phyloP scores from a whole-genome alignment of 2,113 vertebrate genomes.

The Porphyrio hochstetteri region DNA sequence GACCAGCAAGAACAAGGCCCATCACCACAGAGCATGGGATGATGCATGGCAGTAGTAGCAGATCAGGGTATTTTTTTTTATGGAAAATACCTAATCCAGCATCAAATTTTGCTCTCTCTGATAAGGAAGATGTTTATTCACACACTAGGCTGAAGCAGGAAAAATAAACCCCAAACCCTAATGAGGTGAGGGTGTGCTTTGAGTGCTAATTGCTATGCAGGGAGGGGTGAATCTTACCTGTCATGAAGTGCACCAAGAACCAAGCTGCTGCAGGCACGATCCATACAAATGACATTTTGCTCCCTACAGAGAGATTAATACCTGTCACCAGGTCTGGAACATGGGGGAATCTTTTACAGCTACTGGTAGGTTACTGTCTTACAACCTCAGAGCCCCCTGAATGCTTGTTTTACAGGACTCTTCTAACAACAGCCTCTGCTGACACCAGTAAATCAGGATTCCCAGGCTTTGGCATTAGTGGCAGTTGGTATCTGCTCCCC shows the following conservation, averaged over 20 bases:
- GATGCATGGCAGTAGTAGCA: accelerated
- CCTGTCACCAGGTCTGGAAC: background rate
- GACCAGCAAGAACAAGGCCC: too few species aligned
- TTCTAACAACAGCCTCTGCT: accelerated
- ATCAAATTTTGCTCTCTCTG: background rate
- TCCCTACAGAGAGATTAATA: background rate
- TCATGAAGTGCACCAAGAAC: background rate
- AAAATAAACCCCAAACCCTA: background rate
- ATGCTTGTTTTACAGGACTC: accelerated
- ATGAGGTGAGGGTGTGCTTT: background rate
- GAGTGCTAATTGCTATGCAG: background rate
- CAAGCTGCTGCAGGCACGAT: background rate
- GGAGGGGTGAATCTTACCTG: background rate
- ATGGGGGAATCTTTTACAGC: accelerated
- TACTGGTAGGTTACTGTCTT: accelerated
- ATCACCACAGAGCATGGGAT: accelerated
- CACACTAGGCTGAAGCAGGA: accelerated
- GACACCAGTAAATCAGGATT: too few species aligned
- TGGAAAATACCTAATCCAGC: background rate
- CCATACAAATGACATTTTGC: background rate
- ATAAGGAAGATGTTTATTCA: background rate
- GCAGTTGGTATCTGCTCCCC: background rate
- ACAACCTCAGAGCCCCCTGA: background rate
- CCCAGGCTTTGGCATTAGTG: too few species aligned
- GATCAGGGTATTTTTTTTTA: background rate